Conservation (phyloP, 2,797 vertebrate genomes). For the Chiroxiphia lanceolata region DNA sequence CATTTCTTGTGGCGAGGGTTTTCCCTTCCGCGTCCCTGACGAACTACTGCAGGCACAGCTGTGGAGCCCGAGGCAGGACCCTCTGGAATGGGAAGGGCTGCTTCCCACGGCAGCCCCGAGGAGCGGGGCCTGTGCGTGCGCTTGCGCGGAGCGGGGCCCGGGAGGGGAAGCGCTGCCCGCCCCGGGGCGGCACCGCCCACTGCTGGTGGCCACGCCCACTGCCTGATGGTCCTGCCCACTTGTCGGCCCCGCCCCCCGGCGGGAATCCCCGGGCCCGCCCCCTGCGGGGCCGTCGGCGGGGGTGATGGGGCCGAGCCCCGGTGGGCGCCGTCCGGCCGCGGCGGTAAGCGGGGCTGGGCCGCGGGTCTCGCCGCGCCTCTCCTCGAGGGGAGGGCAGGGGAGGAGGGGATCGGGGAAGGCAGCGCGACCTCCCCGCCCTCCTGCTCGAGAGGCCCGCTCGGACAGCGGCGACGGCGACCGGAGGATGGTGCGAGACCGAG, state of each 20-base stretch:
- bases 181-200: too few relatives aligned
- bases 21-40: too few relatives aligned
- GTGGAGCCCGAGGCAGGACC: too few relatives aligned
- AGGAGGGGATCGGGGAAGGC: background rate
- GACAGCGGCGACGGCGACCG: background rate
- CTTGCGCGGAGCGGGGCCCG: background rate
- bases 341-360: background rate
- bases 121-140: background rate
- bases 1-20: too few relatives aligned
- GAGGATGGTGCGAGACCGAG: background rate
- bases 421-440: background rate
- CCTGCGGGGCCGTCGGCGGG: background rate
- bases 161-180: too few relatives aligned
- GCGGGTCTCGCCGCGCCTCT: background rate
- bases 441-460: background rate
- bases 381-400: background rate
- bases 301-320: background rate
- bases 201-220: too few relatives aligned
- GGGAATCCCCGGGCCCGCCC: background rate
- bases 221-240: too few relatives aligned
- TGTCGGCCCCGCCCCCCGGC: background rate
- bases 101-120: background rate
- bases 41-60: too few relatives aligned
- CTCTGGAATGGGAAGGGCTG: fast-evolving
- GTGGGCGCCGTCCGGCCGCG: background rate